A percentile compares a stretch with the other conserved stretches of the same genome.
These are phyloP conservation scores for Rynchops niger DNA, from an alignment of 2,113 vertebrate genomes.

Conservation along the genomic window DNA sequence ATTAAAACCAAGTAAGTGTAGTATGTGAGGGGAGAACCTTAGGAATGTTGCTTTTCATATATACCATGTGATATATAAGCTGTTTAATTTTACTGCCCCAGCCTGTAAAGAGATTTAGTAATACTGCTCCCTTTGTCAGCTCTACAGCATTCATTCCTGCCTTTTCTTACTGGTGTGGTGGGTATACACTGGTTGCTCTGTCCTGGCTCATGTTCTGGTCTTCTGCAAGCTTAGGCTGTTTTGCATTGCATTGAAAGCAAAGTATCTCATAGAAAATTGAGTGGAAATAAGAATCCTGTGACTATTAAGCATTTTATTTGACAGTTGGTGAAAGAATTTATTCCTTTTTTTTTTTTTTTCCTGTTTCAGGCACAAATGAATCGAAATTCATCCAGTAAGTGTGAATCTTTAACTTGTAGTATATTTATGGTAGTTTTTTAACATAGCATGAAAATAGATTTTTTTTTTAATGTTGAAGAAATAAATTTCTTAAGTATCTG, in stretches of 20 bases:
- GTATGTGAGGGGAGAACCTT: neutral
- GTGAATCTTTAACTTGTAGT: conserved; percentile 32
- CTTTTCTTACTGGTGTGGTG: neutral
- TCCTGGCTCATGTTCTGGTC: neutral
- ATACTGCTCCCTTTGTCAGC: neutral
- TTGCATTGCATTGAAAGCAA: neutral
- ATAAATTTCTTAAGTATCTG: neutral
- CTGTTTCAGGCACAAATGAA: conserved; percentile 88
- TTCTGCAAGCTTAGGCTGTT: neutral
- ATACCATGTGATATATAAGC: neutral
- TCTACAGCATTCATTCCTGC: neutral
- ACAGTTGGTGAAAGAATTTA: neutral
- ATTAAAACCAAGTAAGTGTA: neutral
- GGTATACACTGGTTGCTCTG: neutral
- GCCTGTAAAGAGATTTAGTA: neutral
- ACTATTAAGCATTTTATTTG: neutral
- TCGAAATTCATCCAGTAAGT: conserved; percentile 95
- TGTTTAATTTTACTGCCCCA: neutral
- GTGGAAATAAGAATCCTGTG: neutral
- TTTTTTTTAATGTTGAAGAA: neutral
- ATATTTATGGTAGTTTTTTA: neutral
- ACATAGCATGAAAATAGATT: neutral
- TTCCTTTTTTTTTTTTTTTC: conserved; percentile 38
- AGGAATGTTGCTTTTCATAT: neutral
- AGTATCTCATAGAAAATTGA: neutral